Base-by-base conservation (phyloP, 2,113 vertebrate genomes). In the Mesoclemmys tuberculata region DNA sequence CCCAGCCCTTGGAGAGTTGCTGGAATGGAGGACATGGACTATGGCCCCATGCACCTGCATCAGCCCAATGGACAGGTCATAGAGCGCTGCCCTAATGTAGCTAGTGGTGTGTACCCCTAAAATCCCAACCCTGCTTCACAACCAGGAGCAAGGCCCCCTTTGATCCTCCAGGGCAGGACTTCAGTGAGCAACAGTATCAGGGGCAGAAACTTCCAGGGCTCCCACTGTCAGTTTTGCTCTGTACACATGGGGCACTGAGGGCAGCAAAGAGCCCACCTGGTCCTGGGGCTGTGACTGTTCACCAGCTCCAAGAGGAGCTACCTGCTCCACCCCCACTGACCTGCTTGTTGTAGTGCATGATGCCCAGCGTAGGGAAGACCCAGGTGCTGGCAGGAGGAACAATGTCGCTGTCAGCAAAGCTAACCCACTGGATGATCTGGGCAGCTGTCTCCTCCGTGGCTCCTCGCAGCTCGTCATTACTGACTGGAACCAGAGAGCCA, bases 311-410 rank as follows among this genome's bases (percentile, higher is more conserved):
- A 24, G 29, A 3, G 2, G 27, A 9, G 51, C 71, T 19, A 3
- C 3, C 3, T 29, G 5, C 5, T 13, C 64, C 12, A 51, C 35
- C 35, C 27, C 8, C 14, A 18, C 92, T 74, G 29, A 99, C 99
- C 99, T 99, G 99, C 92, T 99, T 99, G 98, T 99, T 99, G 96
- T 99, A 99, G 91, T 99, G 99, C 99, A 99, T 99, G 97, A 99
- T 99, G 94, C 99, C 99, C 88, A 99, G 97, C 10, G 99, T 99
- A 48, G 99, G 99, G 96, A 99, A 99, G 55, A 99, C 99, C 99
- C 99, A 99, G 21, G 99, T 98, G 29, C 99, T 99, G 95, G 99
- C 99, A 18, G 99, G 99, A 86, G 99, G 99, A 90, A 99, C 98
- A 86, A 99, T 99, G 97, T 99, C 99, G 0, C 99, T 98, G 95